Percentiles rank a stretch among this genome's conserved stretches.
These are phyloP conservation scores for Oncorhynchus nerka DNA, from an alignment of 2,113 vertebrate species.

Conservation along the genomic window DNA sequence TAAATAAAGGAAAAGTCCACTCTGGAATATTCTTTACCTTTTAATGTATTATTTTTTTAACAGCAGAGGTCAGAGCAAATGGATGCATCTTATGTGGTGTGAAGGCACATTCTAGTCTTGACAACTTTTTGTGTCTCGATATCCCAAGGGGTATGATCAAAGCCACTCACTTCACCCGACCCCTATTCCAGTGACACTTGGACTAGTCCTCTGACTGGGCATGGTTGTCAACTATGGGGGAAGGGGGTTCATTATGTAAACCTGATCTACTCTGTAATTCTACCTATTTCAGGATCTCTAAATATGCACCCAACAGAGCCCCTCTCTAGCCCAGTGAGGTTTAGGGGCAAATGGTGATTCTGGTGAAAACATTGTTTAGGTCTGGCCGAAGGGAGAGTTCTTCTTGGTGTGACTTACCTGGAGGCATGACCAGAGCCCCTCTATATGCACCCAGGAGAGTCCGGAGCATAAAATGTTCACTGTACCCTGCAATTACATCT, in stretches of 20 bases:
- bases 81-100: not conserved
- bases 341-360: not conserved
- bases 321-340: not conserved
- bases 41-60: not conserved
- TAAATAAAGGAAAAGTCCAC: too few relatives aligned
- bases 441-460: not conserved
- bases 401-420: slow-evolving; percentile 13
- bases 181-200: not conserved
- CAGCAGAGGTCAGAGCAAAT: not conserved
- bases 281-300: slow-evolving; percentile 56
- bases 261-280: slow-evolving; percentile 54
- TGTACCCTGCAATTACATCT: too few relatives aligned
- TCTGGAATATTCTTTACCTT: too few relatives aligned
- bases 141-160: not conserved
- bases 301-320: slow-evolving; percentile 25
- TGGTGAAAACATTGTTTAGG: slow-evolving; percentile 3
- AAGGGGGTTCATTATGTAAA: slow-evolving; percentile 43
- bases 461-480: too few relatives aligned
- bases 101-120: too few relatives aligned
- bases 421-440: not conserved
- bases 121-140: not conserved
- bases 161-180: not conserved
- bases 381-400: not conserved
- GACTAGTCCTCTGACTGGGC: slow-evolving; percentile 15
- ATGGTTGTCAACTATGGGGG: slow-evolving; percentile 48